phyloP scores from a whole-genome alignment of 1,140 invertebrate genomes.

The Heliconius nattereri region DNA sequence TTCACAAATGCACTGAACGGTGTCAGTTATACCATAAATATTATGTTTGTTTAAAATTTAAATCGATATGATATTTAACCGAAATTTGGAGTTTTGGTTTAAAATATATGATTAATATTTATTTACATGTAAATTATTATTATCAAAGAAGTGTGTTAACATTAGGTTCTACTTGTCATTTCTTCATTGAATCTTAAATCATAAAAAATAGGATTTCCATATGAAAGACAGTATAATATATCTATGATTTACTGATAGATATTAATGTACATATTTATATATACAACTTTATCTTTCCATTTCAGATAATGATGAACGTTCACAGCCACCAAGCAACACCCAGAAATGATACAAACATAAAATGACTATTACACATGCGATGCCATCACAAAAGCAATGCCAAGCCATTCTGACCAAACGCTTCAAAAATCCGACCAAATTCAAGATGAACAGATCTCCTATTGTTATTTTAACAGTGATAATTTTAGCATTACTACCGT shows the following conservation, averaged over 20 bases:
- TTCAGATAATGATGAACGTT: conserved; percentile 25
- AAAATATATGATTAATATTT: too few species aligned
- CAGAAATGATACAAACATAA: conserved; percentile 18
- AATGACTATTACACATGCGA: conserved; percentile 28
- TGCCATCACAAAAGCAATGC: conserved; percentile 36
- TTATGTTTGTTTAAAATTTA: neutral
- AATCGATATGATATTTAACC: neutral
- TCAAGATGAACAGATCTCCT: conserved; percentile 55
- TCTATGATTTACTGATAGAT: too few species aligned
- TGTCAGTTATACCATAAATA: neutral
- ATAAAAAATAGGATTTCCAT: too few species aligned
- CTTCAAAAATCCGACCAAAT: conserved; percentile 45
- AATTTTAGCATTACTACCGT: conserved; percentile 63
- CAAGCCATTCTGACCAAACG: conserved; percentile 27
- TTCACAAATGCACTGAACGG: conserved; percentile 18
- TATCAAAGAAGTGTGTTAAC: too few species aligned
- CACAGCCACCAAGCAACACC: neutral
- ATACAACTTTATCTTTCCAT: neutral
- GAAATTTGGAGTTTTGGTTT: too few species aligned
- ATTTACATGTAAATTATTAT: too few species aligned
- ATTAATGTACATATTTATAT: too few species aligned
- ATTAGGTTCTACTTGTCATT: too few species aligned
- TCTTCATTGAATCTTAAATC: too few species aligned
- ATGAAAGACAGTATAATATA: too few species aligned
- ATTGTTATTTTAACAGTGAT: conserved; percentile 51